These are phyloP conservation scores for Sitta carolinensis DNA, from an alignment of 2,797 vertebrate genomes.

Conservation along the genomic window DNA sequence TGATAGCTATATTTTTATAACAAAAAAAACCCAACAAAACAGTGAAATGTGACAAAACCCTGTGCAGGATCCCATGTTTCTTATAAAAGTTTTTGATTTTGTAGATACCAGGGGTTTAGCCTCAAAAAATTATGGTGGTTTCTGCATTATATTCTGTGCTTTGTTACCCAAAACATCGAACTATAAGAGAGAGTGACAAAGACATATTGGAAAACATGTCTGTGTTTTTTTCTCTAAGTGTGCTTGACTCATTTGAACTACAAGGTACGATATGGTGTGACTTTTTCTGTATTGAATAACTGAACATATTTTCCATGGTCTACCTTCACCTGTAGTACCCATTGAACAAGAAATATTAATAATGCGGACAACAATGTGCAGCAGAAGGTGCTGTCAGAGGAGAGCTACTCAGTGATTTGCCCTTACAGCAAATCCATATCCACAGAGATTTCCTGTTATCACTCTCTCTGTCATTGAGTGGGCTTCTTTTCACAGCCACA, in stretches of 20 bases:
- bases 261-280: constrained; percentile 8
- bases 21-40: background rate
- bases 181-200: background rate
- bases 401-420: background rate
- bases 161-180: constrained; percentile 17
- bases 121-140: background rate
- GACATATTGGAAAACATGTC: background rate
- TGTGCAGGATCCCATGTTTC: background rate
- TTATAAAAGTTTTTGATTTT: background rate
- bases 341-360: background rate
- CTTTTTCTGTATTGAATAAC: background rate
- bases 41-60: background rate
- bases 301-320: background rate
- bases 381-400: background rate
- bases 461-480: background rate
- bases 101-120: background rate
- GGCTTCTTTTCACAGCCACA: background rate
- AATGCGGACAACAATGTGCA: background rate
- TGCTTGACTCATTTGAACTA: constrained; percentile 49
- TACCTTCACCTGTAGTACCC: background rate
- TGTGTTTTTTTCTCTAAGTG: constrained; percentile 37
- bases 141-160: background rate
- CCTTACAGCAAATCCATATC: background rate
- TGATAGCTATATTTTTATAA: background rate
- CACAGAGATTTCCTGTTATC: background rate